Percentiles rank a stretch among this genome's conserved stretches.
Evolutionary conservation across 1,140 invertebrate genomes (phyloP).

Genomic region (Apis florea): DNA sequence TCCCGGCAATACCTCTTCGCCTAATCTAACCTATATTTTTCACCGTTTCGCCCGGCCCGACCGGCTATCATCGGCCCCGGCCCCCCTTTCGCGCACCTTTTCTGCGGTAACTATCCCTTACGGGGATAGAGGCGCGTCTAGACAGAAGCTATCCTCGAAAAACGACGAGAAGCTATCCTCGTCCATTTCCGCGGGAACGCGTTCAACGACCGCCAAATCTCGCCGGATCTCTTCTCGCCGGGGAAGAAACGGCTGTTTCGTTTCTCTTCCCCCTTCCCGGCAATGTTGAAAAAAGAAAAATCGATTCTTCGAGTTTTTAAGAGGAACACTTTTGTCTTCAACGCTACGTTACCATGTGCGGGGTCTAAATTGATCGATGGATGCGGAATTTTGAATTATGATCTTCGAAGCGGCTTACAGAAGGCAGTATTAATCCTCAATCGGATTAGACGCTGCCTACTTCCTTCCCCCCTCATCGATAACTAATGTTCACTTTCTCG

Average conservation of each 20-base stretch:
- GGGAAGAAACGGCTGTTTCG: too few relatives aligned
- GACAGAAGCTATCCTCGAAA: neutral
- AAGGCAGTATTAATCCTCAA: neutral
- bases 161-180: neutral
- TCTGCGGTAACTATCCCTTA: neutral
- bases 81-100: neutral
- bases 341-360: too few relatives aligned
- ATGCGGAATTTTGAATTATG: neutral
- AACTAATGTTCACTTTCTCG: neutral
- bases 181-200: neutral
- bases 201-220: neutral
- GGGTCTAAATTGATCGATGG: neutral
- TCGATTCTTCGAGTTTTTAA: too few relatives aligned
- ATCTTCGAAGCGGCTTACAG: neutral
- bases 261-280: too few relatives aligned
- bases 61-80: constrained; percentile 29
- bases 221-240: too few relatives aligned
- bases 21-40: constrained; percentile 70
- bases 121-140: constrained; percentile 24
- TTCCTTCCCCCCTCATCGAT: neutral
- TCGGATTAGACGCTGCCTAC: neutral
- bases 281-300: too few relatives aligned
- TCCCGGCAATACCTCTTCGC: constrained; percentile 58
- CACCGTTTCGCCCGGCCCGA: constrained; percentile 38
- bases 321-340: too few relatives aligned